Base-by-base conservation (phyloP, 1,140 invertebrate species). In the Magallana angulata region DNA sequence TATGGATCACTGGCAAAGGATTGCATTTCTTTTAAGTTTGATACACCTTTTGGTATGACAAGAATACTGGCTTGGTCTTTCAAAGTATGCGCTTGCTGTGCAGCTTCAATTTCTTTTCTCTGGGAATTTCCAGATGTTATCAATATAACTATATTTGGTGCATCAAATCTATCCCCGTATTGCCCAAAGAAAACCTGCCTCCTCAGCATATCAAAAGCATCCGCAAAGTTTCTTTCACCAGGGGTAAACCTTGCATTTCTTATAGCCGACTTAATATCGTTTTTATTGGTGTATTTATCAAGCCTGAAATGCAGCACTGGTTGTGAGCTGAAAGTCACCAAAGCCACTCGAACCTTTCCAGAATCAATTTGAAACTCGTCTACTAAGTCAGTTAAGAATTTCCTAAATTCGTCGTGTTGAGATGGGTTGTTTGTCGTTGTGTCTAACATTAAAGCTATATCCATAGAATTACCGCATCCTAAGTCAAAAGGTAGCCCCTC, bases 1-100 rank as follows among this genome's bases (percentile, higher is more conserved):
- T 85, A 24, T 30, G 93, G 93, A 11, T 89, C 86, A 76, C 90
- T 91, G 9, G 90, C 91, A 30, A 94, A 88, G 59, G 57, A 48
- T 18, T 91, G 60, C 6, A 93, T 82, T 64, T 93, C 92, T n/a
- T 84, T 84, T 30, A 85, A 81, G 1, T 83, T 76, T 7, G 82
- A 62, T 12, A 90, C 88, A 7, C 89, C 82, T 57, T 90, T 85
- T 11, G 90, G 91, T 57, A 92, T 87, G 5, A 85, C 89, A 76
- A 92, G 89, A 11, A 93, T 85, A 71, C 86, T 89, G 16, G 88
- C 59, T 1, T 89, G 87, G 16, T 90, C 88, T 24, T 91, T 89
- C 3, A 91, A 80, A 0, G 84, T 88, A 6, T 89, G 81, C 0
- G 89, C 88, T 86, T 92, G 89, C 16, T 88, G 89, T 12, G 87